Base-by-base conservation (phyloP, 2,113 vertebrate genomes). In the Pheucticus melanocephalus region DNA sequence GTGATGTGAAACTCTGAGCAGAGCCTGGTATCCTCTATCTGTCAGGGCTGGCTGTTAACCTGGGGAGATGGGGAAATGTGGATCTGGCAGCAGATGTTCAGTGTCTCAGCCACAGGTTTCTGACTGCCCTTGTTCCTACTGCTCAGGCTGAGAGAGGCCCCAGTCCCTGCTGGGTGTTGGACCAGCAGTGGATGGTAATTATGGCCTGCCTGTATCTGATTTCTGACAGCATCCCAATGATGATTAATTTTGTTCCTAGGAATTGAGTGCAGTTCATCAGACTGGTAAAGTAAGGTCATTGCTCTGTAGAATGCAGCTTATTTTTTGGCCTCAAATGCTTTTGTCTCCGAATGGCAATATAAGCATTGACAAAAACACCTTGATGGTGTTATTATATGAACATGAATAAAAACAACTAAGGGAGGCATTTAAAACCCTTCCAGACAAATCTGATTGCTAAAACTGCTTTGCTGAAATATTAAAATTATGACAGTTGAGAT, bases 91-190 rank as follows among this genome's bases (percentile, higher is more conserved):
- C n/a, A 61, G 44, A 14, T 71, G 40, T 47, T 75, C 24, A 13
- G 27, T 35, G 12, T 47, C 40, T 63, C 15, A 27, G 54, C 40
- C 70, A 11, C 27, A 11, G 24, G 54, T 57, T 80, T 68, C 44
- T 59, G 47, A 0, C 2, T 76, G 88, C 47, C 30, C 39, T 65
- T 35, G 33, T 42, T 85, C 1, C 0, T 23, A 3, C 0, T 0
- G 17, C 13, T 39, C 0, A 0, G 31, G 78, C 30, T 20, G 65
- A 71, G 73, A 6, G 47, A 54, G 60, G 72, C 37, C 24, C 47
- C 1, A 11, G 9, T 57, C 23, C 44, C 59, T 25, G 15, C 28
- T 0, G 1, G 47, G 0, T 16, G 45, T 24, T 65, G 19, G 15
- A 69, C 61, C 78, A 68, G 65, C 65, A 35, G 73, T 0, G 25